These are phyloP conservation scores for Drosophila limbata DNA, from an alignment of 2,888 invertebrate species.

Conservation along the genomic window DNA sequence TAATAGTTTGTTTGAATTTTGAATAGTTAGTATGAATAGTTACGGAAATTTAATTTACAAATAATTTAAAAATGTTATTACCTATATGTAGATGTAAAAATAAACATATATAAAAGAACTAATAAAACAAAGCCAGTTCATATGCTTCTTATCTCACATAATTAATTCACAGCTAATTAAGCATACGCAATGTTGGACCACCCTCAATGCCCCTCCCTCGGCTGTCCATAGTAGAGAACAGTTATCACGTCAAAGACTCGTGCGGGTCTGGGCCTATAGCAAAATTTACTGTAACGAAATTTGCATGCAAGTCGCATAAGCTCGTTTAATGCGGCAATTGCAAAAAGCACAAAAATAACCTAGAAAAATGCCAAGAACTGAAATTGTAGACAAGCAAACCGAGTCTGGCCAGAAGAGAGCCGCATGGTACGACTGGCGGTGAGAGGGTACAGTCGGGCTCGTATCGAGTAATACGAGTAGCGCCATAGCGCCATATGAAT, in stretches of 20 bases:
- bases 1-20: too few relatives aligned
- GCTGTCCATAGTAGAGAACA: not conserved
- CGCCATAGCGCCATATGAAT: slow-evolving; percentile 3
- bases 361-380: slow-evolving; percentile 63
- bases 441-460: too few relatives aligned
- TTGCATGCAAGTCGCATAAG: slow-evolving; percentile 44
- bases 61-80: not conserved
- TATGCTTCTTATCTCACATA: slow-evolving; percentile 1
- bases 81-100: too few relatives aligned
- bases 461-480: slow-evolving; percentile 47
- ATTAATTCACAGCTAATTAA: slow-evolving; percentile 12
- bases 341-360: slow-evolving; percentile 60
- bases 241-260: slow-evolving; percentile 38
- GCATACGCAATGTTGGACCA: slow-evolving; percentile 40
- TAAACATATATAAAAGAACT: too few relatives aligned
- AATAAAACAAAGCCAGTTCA: not conserved
- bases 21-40: too few relatives aligned
- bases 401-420: slow-evolving; percentile 22
- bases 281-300: slow-evolving; percentile 44
- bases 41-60: too few relatives aligned
- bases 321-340: slow-evolving; percentile 43
- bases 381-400: slow-evolving; percentile 63
- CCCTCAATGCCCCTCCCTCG: too few relatives aligned
- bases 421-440: not conserved
- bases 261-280: slow-evolving; percentile 36